Base-by-base conservation (phyloP, 2,888 invertebrate species). In the Vanessa cardui region DNA sequence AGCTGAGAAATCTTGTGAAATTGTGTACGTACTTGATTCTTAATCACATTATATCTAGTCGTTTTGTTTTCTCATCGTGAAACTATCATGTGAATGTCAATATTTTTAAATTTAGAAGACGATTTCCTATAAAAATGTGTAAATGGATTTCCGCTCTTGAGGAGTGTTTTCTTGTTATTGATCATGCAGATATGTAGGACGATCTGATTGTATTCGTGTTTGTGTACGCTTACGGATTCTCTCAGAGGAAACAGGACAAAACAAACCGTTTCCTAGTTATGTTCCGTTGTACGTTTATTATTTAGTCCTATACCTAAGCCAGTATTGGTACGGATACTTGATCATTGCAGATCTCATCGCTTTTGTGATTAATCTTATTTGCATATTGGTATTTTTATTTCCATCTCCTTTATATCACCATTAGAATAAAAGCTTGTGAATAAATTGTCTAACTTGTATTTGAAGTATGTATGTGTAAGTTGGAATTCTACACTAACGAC, bases 171-270 rank as follows among this genome's bases (percentile, higher is more conserved):
- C 26, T 49, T 15, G 44, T 60, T 46, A 65, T 65, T 60, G 60
- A 54, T 60, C 21, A 59, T 59, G 26, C 52, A 46, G 65, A 54
- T 65, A 65, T 65, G 52, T 65, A 31, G 46, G 18, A 39, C 33
- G 47, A 49, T 47, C 61, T 39, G 49, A 61, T 61, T 61, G 49
- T 33, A n/a, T 56, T 56, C 26, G 6, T 60, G 26, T 47, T n/a
- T 47, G 60, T 47, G 21, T 47, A 50, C 20, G 20, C 50, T 61
- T 49, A 31, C 52, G 31, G 52, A 54, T 54, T 15, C 21, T 31
- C 52, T 54, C 52, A 16, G 9, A 39, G 39, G 39, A 39, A 39
- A 39, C 39, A 39, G 39, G 39, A 39, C 39, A 12, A 4, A 39
- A 39, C 39, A 39, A 39, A 39, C 12, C 31, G 7, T 20, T 20